Percentiles rank a stretch among this genome's conserved stretches.
These are phyloP conservation scores for Tubulanus polymorphus DNA, from an alignment of 2,888 invertebrate species.

Conservation along the genomic window DNA sequence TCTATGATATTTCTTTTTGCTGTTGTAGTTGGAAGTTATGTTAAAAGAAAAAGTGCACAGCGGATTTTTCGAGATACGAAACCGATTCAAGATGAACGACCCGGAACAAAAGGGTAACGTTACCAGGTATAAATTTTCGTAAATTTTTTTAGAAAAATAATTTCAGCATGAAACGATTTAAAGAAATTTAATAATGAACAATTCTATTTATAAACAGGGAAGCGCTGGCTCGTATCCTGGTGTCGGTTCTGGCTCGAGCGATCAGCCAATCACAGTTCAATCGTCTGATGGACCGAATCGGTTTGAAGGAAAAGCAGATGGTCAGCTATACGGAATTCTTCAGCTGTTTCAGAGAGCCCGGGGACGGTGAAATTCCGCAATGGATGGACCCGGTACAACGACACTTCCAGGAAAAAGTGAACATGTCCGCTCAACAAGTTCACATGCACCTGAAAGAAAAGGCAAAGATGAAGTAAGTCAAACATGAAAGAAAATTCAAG, in stretches of 20 bases:
- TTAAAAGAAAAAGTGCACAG: conserved; percentile 41
- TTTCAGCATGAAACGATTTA: not conserved
- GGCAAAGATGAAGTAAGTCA: conserved; percentile 42
- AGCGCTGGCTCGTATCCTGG: conserved; percentile 42
- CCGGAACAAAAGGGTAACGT: conserved; percentile 51
- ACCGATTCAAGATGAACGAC: conserved; percentile 49
- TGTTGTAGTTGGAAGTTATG: conserved; percentile 36
- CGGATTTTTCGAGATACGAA: conserved; percentile 44
- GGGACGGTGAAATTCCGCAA: conserved; percentile 31
- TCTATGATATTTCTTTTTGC: not conserved
- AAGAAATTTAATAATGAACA: not conserved
- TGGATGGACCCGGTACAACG: conserved; percentile 50
- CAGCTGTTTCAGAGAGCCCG: conserved; percentile 33
- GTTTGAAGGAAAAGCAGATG: conserved; percentile 33
- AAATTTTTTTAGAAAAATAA: not conserved
- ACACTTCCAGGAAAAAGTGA: conserved; percentile 30
- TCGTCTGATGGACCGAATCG: conserved; percentile 38
- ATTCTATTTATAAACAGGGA: conserved; percentile 37
- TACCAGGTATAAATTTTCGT: conserved; percentile 29
- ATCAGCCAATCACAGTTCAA: conserved; percentile 32
- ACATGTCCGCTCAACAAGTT: conserved; percentile 43
- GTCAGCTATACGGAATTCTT: conserved; percentile 48
- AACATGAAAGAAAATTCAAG: too few relatives aligned
- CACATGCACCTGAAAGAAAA: conserved; percentile 47
- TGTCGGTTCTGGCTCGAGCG: conserved; percentile 35